Evolutionary conservation across 2,888 invertebrate species (phyloP), one percentile per base, ranked within the genome.

Genomic region (Crepidodera aurea): DNA sequence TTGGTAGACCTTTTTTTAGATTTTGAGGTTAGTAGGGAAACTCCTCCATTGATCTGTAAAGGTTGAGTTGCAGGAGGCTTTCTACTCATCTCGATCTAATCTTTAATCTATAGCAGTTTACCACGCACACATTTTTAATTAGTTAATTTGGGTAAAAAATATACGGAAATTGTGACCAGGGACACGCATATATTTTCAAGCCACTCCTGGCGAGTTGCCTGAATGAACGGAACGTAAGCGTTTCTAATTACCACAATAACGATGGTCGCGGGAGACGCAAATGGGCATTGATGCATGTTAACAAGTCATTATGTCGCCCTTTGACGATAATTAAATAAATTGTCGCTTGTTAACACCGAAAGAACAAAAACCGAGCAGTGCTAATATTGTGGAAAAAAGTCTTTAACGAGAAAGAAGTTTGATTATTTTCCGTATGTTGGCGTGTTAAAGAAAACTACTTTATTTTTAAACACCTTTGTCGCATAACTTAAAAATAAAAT

Each of bases 201-300:
- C 46, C 46, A 7, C 10, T 42, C 42, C 59, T 59, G 50, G 40
- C 39, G 22, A 37, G 42, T 27, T 42, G 56, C 40, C 60, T 54
- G 57, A 57, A 54, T 53, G 63, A 59, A 64, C 53, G 51, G 66
- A 56, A 59, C 53, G 37, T 57, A 61, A 59, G 51, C 64, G 62
- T 68, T 64, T 68, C 68, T 71, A 71, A 72, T 72, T 71, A 69
- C 65, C 66, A 58, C 65, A 68, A 66, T 72, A 70, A 71, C 66
- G 66, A 67, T 62, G 68, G 70, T 60, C 61, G 63, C 64, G 62
- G 60, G 64, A 51, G 46, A 55, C 66, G 57, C 60, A 60, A 71
- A 70, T 63, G 68, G 64, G 63, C 66, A 65, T 46, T 66, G 62
- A 68, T 69, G 69, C 67, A 67, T 69, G 71, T 68, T 72, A 71